phyloP scores from a whole-genome alignment of 2,113 vertebrate genomes.

The Hyla sarda region DNA sequence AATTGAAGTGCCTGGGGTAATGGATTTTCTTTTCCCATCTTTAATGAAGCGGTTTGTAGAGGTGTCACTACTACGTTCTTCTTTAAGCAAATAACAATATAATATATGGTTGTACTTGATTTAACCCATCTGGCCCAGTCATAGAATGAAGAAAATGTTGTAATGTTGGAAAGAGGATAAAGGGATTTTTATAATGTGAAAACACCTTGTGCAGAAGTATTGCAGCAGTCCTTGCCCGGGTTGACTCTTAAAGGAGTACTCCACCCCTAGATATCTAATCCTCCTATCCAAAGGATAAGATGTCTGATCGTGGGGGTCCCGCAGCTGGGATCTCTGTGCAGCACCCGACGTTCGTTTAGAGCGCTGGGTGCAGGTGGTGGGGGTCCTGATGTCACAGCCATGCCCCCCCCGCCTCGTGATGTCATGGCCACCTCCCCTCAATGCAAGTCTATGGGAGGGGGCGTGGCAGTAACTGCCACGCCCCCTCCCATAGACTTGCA shows the following conservation, averaged over 20 bases:
- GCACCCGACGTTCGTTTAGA: too few species aligned
- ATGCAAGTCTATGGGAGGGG: too few species aligned
- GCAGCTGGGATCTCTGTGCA: too few species aligned
- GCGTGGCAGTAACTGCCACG: too few species aligned
- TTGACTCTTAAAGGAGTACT: background rate
- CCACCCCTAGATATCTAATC: too few species aligned
- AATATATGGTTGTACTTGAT: background rate
- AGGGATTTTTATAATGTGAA: background rate
- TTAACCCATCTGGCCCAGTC: background rate
- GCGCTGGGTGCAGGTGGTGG: too few species aligned
- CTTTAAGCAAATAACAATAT: background rate
- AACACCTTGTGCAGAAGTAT: background rate
- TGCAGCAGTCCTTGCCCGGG: background rate
- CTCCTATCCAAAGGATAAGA: too few species aligned
- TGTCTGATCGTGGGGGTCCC: too few species aligned
- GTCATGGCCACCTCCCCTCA: too few species aligned
- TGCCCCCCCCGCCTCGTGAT: too few species aligned
- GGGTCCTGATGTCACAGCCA: too few species aligned
- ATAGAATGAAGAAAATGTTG: background rate
- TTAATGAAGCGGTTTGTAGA: constrained; percentile 1
- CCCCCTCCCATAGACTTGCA: too few species aligned
- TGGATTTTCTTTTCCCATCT: background rate
- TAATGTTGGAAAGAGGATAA: background rate
- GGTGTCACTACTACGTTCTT: background rate
- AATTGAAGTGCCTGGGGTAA: constrained; percentile 19